Base-by-base conservation (phyloP, 2,797 vertebrate genomes). In the Sibirionetta formosa region DNA sequence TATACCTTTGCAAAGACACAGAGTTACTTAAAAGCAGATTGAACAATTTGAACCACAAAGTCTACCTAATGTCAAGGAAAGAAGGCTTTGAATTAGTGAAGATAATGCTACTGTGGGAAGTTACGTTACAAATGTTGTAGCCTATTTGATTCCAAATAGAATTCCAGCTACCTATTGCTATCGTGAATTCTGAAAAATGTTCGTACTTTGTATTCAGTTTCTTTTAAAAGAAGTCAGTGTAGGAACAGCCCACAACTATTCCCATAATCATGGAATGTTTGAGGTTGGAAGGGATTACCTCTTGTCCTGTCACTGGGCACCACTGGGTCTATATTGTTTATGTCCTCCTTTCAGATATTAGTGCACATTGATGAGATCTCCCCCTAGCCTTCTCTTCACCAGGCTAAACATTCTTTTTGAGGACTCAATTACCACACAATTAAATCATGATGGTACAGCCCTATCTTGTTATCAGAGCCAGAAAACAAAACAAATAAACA, bases 11-110 rank as follows among this genome's bases (percentile, higher is more conserved):
- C 58, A 86, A 92, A 95, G 66, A 77, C 7, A 18, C 44, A 68
- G 16, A 22, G 44, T 94, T 88, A 70, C 26, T 89, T 92, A 92
- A 88, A 96, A 95, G 31, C 24, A 46, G 7, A 16, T 86, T 96
- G 54, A 94, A 68, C 3, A 69, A 51, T 20, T 31, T 87, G 48
- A 96, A 69, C 44, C 94, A 40, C 71, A 89, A 65, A 58, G 66
- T 61, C 5, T 50, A 48, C 96, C 77, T 71, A 44, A 20, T 64
- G 93, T 91, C 65, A 82, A 88, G 19, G 24, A 88, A 73, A 23
- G 17, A 57, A 38, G 26, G 15, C 14, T 93, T 77, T 66, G 33
- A 94, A 53, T 61, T 58, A 68, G 46, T 95, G 35, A 86, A 68
- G 72, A 68, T 90, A 91, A 35, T 90, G 38, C 46, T 48, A 17